Evolutionary conservation across 2,113 vertebrate species (phyloP), one percentile per base, ranked within the genome.

Genomic region (Charina bottae): DNA sequence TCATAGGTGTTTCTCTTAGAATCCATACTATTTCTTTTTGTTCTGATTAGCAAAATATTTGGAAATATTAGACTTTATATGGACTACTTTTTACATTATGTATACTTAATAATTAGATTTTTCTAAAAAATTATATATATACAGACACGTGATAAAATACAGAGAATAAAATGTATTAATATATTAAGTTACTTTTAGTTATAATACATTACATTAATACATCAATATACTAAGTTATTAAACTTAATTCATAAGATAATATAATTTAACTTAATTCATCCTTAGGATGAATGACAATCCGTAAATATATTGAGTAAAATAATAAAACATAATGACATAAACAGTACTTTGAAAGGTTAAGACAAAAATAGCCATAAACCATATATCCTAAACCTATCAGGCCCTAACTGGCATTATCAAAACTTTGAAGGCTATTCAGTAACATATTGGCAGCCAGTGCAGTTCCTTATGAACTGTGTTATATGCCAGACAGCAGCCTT

Each of bases 61-160:
- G 37, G 64, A 28, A 13, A 26, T 62, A 28, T 85, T 42, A 60
- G 49, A 49, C 24, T n/a, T 62, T 28, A 83, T 26, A 28, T 42
- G 12, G 2, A 1, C 89, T 78, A 37, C n/a, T 83, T 60, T 42
- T 90, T 19, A 85, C 3, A 85, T 83, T 42, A 26, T 33, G 17
- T 85, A n/a, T 8, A 54, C 49, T 62, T 46, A 90, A 49, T 58
- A 49, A 60, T 60, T 62, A 60, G 33, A 85, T 49, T 90, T 33
- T 37, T 91, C 78, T 92, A 86, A 93, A 96, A 91, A 84, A 89
- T 89, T 72, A 86, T 54, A 58, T 1, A 60, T 91, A 91, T 93
- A 93, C 37, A 91, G 24, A 90, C 60, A n/a, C 56, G 54, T 42
- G 8, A 55, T 37, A 17, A 42, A 26, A 83, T 23, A 17, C 33